These are phyloP conservation scores for Tuta absoluta DNA, from an alignment of 2,888 invertebrate species.

Conservation along the genomic window DNA sequence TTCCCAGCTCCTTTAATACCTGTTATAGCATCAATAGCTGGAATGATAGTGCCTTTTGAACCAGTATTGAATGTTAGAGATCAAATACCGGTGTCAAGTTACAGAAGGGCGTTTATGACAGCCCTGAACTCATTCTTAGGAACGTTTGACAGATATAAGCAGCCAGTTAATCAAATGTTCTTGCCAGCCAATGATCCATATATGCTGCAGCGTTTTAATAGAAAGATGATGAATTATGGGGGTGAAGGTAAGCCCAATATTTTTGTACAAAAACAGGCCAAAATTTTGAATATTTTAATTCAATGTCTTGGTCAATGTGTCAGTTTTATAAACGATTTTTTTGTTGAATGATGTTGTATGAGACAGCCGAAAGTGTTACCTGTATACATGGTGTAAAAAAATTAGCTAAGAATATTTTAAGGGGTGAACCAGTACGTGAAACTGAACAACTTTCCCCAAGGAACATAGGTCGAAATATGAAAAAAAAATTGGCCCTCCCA, in stretches of 20 bases:
- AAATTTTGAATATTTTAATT: too few species aligned
- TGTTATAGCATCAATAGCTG: slow-evolving; percentile 66
- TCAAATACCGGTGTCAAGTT: slow-evolving; percentile 68
- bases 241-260: slow-evolving; percentile 5
- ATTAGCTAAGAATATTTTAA: too few species aligned
- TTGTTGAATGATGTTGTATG: too few species aligned
- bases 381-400: too few species aligned
- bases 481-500: too few species aligned
- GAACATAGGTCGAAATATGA: too few species aligned
- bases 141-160: slow-evolving; percentile 64
- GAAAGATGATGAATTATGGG: slow-evolving; percentile 54
- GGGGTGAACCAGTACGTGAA: too few species aligned
- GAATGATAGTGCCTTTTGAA: slow-evolving; percentile 70
- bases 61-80: slow-evolving; percentile 65
- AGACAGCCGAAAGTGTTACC: too few species aligned
- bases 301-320: too few species aligned
- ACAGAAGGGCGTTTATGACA: slow-evolving; percentile 64
- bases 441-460: too few species aligned
- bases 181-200: slow-evolving; percentile 58
- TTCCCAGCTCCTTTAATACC: slow-evolving; percentile 70
- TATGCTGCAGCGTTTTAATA: slow-evolving; percentile 67
- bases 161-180: slow-evolving; percentile 44
- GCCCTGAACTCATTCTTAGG: slow-evolving; percentile 63
- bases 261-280: too few species aligned
- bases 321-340: too few species aligned